Evolutionary conservation across 2,888 invertebrate genomes (phyloP), one percentile per base, ranked within the genome.

Genomic region (Endomychus coccineus): DNA sequence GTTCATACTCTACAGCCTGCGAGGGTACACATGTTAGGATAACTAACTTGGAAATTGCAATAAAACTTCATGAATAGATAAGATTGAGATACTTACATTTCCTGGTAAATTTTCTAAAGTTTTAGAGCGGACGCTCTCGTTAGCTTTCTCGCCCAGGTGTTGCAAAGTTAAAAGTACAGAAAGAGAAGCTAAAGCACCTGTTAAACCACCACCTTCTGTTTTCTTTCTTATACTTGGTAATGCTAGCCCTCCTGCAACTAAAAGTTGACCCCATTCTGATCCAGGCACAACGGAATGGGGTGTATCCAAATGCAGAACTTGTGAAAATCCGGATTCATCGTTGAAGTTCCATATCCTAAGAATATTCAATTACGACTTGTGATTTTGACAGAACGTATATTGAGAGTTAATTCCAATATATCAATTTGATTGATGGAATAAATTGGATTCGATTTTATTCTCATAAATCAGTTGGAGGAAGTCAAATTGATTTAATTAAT

Each of bases 271-370:
- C 40, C 71, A 70, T 34, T 78, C 78, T 0, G 78, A 77, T 0
- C 78, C 78, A 1, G 79, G 78, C 0, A 79, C 75, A 1, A 78
- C 75, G 2, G 75, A 76, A 34, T 71, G 72, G 1, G 78, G 78
- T 1, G 78, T 68, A 43, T 77, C 76, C 1, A 79, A 66, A 51
- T 78, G 78, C 0, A 79, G 61, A 0, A 79, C 78, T 69, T 79
- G 78, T 0, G 78, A 78, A 55, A 77, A 79, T 1, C 79, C 79
- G 0, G 78, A 77, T 59, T 79, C 78, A 55, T 79, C 78, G 52
- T 79, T 79, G 64, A 78, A 78, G 55, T 78, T 78, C 78, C 78
- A 79, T 40, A 79, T 73, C 54, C 79, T 78, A 63, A 30, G 32
- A 31, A 4, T 4, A 21, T 19, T 19, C 21, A 6, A 19, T n/a